Evolutionary conservation across 2,113 vertebrate genomes (phyloP).

Genomic region (Zosterops borbonicus): DNA sequence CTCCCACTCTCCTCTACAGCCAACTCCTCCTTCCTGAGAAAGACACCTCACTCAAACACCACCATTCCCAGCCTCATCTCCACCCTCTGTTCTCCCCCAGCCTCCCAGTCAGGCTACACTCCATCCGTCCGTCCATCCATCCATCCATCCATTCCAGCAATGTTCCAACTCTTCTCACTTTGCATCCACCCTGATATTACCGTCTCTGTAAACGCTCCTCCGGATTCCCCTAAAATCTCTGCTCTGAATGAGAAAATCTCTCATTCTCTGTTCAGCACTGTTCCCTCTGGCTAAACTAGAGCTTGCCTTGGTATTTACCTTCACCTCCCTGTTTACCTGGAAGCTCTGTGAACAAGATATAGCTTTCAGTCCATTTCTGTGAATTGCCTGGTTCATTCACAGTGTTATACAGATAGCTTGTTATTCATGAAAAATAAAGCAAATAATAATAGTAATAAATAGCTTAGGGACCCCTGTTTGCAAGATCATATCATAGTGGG

Average conservation of each 20-base stretch:
- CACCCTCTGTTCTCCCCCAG: neutral
- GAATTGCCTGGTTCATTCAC: neutral
- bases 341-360: neutral
- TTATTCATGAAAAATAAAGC: conserved; percentile 17
- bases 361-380: neutral
- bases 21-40: neutral
- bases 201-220: neutral
- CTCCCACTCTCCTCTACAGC: neutral
- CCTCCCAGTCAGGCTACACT: neutral
- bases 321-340: neutral
- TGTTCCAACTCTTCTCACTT: neutral
- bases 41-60: neutral
- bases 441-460: conserved; percentile 23
- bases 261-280: neutral
- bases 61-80: neutral
- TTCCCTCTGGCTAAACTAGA: neutral
- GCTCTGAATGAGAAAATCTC: neutral
- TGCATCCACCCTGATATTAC: neutral
- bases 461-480: neutral
- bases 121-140: neutral
- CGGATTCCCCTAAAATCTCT: neutral
- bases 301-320: neutral
- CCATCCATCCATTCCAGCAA: neutral
- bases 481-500: neutral
- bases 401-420: neutral